These are phyloP conservation scores for Melinaea marsaeus DNA, from an alignment of 2,888 invertebrate species.

Conservation along the genomic window DNA sequence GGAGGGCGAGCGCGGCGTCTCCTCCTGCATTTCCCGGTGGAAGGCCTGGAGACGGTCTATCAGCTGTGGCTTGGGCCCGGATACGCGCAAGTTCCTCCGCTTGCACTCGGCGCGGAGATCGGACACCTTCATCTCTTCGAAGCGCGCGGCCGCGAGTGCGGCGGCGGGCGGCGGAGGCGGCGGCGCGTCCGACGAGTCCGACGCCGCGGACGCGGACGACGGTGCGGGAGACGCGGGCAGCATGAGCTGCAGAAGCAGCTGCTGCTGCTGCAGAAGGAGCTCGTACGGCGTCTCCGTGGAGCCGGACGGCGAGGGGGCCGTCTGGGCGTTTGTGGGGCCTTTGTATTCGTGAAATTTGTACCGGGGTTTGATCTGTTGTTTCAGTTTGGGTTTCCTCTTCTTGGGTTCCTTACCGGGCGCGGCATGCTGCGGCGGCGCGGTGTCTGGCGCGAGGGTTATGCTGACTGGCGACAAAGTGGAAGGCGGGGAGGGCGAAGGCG, in stretches of 20 bases:
- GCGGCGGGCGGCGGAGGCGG: slow-evolving; percentile 76
- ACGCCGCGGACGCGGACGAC: slow-evolving; percentile 53
- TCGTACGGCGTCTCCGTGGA: slow-evolving; percentile 90
- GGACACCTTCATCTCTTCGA: slow-evolving; percentile 97
- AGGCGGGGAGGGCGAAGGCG: slow-evolving; percentile 88
- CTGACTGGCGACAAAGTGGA: slow-evolving; percentile 70
- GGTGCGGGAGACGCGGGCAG: slow-evolving; percentile 64
- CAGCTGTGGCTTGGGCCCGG: slow-evolving; percentile 96
- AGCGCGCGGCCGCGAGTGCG: slow-evolving; percentile 76
- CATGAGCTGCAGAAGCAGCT: slow-evolving; percentile 89
- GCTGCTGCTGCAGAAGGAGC: slow-evolving; percentile 94
- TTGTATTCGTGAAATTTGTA: slow-evolving; percentile 96
- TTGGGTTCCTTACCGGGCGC: slow-evolving; percentile 86
- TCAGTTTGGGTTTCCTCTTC: slow-evolving; percentile 80
- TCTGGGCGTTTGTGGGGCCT: slow-evolving; percentile 93
- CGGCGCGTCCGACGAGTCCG: slow-evolving; percentile 61
- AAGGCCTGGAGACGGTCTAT: slow-evolving; percentile 93
- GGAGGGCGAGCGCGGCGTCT: slow-evolving; percentile 67
- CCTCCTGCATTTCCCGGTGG: slow-evolving; percentile 70
- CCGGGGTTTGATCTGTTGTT: slow-evolving; percentile 80
- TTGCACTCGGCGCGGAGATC: slow-evolving; percentile 96
- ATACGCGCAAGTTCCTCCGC: slow-evolving; percentile 94
- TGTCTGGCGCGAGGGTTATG: slow-evolving; percentile 38
- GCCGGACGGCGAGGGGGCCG: slow-evolving; percentile 79
- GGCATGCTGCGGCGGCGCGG: slow-evolving; percentile 64